Evolutionary conservation across 1,140 invertebrate species (phyloP), one percentile per base, ranked within the genome.

Genomic region (Laupala kohalensis): DNA sequence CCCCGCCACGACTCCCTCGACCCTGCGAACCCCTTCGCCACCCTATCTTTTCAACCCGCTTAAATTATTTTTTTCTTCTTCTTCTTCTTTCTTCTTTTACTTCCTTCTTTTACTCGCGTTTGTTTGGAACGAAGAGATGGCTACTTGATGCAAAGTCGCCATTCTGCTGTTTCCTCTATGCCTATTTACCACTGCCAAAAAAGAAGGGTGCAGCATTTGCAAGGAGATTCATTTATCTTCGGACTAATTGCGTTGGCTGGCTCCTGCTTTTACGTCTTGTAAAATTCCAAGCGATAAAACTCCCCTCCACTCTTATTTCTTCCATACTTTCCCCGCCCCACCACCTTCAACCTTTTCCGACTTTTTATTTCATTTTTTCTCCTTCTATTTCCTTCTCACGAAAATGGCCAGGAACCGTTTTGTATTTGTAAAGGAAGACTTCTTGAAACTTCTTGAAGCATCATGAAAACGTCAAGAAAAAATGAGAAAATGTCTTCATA

Each of bases 261-360:
- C 29, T 27, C 67, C 27, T 68, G 67, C 67, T 68, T 68, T 68
- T 68, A 68, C 67, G 67, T 68, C 67, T 68, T 68, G 67, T 68
- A 68, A 68, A 68, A 68, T 68, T 68, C 67, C 67, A 68, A 68
- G 67, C 67, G 67, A 68, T 68, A 68, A 68, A 26, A 53, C 37
- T 53, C 37, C 37, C 37, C 37, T 53, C 37, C 37, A 53, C 37
- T 53, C 37, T 53, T 19, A 53, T 53, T 53, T 53, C 37, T 53
- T 53, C 37, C 37, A 53, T 53, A 53, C 37, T 53, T 53, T 53
- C 19, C 37, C 37, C 9, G 19, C 37, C 37, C 37, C 37, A 53
- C 37, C 37, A 53, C 37, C 37, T 53, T 53, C 37, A 53, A 53
- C 37, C 37, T 19, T 19, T 53, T 53, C 19, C 37, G 37, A 53